These are phyloP conservation scores for Falco naumanni DNA, from an alignment of 2,797 vertebrate genomes.

Conservation along the genomic window DNA sequence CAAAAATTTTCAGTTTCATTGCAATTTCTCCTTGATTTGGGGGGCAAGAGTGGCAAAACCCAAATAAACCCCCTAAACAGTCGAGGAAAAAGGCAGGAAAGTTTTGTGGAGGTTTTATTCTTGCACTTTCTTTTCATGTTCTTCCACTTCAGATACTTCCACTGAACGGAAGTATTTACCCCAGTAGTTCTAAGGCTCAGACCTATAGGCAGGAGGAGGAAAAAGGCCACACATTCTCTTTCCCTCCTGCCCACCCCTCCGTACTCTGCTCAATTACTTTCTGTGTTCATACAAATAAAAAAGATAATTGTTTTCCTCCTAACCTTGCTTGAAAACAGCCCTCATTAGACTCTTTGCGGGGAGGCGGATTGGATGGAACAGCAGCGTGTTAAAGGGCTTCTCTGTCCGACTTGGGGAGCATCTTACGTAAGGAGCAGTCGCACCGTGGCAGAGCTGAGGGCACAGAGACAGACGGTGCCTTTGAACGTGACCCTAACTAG, in stretches of 20 bases:
- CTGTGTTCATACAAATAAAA: constrained; percentile 9
- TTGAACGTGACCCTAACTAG: neutral
- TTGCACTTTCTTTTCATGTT: neutral
- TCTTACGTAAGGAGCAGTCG: constrained; percentile 15
- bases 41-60: neutral
- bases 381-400: neutral
- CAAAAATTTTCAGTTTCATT: neutral
- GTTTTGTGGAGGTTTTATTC: neutral
- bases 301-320: constrained; percentile 37
- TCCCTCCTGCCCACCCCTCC: neutral
- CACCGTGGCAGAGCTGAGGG: fast-evolving
- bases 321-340: constrained; percentile 19
- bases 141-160: neutral
- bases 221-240: neutral
- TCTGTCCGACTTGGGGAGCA: neutral
- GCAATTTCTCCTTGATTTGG: neutral
- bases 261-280: neutral
- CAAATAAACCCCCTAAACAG: neutral
- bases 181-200: neutral
- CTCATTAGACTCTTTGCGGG: constrained; percentile 27
- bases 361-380: neutral
- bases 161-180: neutral
- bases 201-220: neutral
- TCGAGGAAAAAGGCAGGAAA: neutral
- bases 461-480: fast-evolving